A percentile compares a stretch with the other conserved stretches of the same genome.
Evolutionary conservation across 2,888 invertebrate genomes (phyloP).

Genomic region (Oligia latruncula): DNA sequence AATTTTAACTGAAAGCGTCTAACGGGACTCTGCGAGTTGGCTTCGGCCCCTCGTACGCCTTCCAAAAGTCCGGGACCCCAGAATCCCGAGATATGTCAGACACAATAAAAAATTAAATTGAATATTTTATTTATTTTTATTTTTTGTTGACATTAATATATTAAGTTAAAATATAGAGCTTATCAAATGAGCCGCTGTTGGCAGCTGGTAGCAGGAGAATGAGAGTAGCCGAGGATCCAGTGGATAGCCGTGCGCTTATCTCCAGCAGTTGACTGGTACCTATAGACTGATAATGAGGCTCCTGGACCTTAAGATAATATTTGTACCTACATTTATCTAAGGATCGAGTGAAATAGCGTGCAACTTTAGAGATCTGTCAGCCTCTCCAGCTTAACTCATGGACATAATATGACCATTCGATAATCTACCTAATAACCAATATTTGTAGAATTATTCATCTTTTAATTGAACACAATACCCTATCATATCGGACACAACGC

Average conservation of each 20-base stretch:
- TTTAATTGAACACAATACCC: background rate
- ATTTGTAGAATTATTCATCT: background rate
- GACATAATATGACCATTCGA: background rate
- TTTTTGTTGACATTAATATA: background rate
- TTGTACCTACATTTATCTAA: background rate
- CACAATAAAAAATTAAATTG: background rate
- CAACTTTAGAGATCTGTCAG: background rate
- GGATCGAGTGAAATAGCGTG: background rate
- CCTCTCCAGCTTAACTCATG: background rate
- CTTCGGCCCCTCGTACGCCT: background rate
- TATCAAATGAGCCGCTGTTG: background rate
- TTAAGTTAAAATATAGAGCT: background rate
- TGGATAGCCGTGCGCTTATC: background rate
- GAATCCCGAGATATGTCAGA: background rate
- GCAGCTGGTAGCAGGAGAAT: background rate
- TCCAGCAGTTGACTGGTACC: too few species aligned
- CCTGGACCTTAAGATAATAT: background rate
- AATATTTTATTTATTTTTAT: too few species aligned
- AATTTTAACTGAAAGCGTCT: background rate
- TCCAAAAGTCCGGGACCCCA: background rate
- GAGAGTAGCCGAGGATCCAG: background rate
- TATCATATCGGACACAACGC: conserved; percentile 30
- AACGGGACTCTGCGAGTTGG: background rate
- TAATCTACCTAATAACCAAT: background rate
- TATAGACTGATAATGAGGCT: background rate